Base-by-base conservation (phyloP, 2,888 invertebrate species). In the Rosalia funebris region DNA sequence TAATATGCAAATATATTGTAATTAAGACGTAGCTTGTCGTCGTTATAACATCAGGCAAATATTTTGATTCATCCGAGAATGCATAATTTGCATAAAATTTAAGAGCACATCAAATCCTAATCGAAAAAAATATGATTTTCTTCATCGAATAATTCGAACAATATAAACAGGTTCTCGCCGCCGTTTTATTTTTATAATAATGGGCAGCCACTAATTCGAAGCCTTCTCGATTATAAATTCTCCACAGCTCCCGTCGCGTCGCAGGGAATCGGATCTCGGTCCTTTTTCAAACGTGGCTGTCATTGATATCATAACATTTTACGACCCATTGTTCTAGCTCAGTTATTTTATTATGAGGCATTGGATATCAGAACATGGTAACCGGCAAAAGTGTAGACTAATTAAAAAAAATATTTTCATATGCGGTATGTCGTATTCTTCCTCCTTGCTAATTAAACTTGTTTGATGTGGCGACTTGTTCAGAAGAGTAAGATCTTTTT, bases 301-400 rank as follows among this genome's bases (percentile, higher is more conserved):
- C 75, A 75, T 75, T 75, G 75, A 75, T 76, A 77, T 77, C 77
- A 72, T 78, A 78, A 77, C 75, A 75, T 78, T 79, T 79, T 78
- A 79, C 77, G 73, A 65, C 73, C 78, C 70, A 79, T 79, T 79
- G 78, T 79, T 78, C 70, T 63, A 67, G 66, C 63, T 60, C 66
- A 62, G 71, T 71, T 71, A 74, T 75, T 75, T 74, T 70, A 71
- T 72, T 66, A 66, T 66, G 61, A 63, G 65, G 64, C 71, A 68
- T 72, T 69, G 68, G 65, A 72, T 75, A 73, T 76, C 71, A 74
- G 74, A 76, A 74, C 72, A 68, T 66, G 65, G 60, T 60, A 68
- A 69, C 66, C 56, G 66, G 65, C 65, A 63, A 63, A 66, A 63
- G 64, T 63, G 63, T 52, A 66, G 65, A 71, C 70, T 71, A 72